Evolutionary conservation across 2,113 vertebrate genomes (phyloP), one percentile per base, ranked within the genome.

Genomic region (Sterrhoptilus dennistouni): DNA sequence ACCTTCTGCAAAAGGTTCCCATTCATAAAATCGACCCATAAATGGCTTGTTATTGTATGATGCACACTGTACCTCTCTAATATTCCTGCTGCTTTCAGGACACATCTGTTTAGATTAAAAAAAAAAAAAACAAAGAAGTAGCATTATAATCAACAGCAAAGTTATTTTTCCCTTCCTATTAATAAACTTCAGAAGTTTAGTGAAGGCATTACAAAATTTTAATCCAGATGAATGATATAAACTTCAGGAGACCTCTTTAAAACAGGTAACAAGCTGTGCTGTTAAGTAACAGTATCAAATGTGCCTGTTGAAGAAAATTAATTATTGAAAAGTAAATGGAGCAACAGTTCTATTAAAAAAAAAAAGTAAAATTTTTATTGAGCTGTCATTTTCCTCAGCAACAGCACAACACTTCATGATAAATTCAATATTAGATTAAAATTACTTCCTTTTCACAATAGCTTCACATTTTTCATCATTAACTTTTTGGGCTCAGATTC

Each of bases 1-100:
- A 99, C 99, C 99, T 96, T 99, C 99, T 47, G 98, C 98, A 96
- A 99, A 99, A 50, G 99, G 99, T 45, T 99, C 99, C 99, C 99
- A 99, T 89, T 99, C 98, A 84, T 99, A 99, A 93, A 99, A 97
- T 65, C 99, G 97, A 53, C 99, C 99, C 99, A 99, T 99, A 98
- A 99, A 99, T 27, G 98, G 99, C 83, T 99, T 98, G 96, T 97
- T 99, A 98, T 99, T 99, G 97, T 99, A 99, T 10, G 99, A 99
- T 12, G 99, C 98, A 83, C 99, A 99, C 27, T 99, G 99, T 28
- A 98, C 97, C 40, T 99, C 99, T 96, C 99, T 97, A 96, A 99
- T 98, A 91, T 97, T 98, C 96, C 98, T 98, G 96, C 98, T 99
- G 97, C 97, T 98, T 89, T 98, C 97, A 50, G 98, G 98, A 96